phyloP scores from a whole-genome alignment of 2,113 vertebrate genomes.

The Myotis yumanensis region DNA sequence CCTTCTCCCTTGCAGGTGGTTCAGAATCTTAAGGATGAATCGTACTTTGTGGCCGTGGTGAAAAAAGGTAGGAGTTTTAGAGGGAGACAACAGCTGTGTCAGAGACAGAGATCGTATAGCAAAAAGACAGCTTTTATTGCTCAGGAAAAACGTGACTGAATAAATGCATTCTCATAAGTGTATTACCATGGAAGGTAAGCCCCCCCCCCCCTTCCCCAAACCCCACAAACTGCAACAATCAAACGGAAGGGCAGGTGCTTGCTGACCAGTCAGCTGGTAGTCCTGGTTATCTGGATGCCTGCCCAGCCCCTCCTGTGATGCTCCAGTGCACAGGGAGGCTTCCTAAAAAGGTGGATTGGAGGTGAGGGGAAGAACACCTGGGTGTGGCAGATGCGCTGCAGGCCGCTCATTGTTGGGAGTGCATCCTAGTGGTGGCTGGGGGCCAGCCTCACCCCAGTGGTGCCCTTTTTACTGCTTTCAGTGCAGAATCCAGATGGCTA shows the following conservation, averaged over 20 bases:
- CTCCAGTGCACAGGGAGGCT: neutral
- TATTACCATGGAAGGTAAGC: neutral
- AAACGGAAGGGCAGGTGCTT: neutral
- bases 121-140: neutral
- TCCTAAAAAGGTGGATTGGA: too few species aligned
- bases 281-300: neutral
- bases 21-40: slow-evolving; percentile 75
- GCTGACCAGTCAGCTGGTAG: neutral
- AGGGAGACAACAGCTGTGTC: neutral
- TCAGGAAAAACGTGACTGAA: neutral
- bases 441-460: neutral
- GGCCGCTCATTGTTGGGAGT: neutral
- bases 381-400: rapidly evolving
- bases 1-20: slow-evolving; percentile 62
- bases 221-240: neutral
- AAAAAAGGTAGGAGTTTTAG: slow-evolving; percentile 69
- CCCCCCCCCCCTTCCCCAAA: too few species aligned
- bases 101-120: neutral
- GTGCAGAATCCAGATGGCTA: slow-evolving; percentile 71
- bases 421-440: rapidly evolving
- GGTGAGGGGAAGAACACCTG: neutral
- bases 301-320: neutral
- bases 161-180: neutral
- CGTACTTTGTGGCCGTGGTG: slow-evolving; percentile 66
- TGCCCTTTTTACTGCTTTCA: slow-evolving; percentile 27